Percentiles rank a stretch among this genome's conserved stretches.
phyloP scores from a whole-genome alignment of 2,113 vertebrate species.

The Cochlearius cochlearius region DNA sequence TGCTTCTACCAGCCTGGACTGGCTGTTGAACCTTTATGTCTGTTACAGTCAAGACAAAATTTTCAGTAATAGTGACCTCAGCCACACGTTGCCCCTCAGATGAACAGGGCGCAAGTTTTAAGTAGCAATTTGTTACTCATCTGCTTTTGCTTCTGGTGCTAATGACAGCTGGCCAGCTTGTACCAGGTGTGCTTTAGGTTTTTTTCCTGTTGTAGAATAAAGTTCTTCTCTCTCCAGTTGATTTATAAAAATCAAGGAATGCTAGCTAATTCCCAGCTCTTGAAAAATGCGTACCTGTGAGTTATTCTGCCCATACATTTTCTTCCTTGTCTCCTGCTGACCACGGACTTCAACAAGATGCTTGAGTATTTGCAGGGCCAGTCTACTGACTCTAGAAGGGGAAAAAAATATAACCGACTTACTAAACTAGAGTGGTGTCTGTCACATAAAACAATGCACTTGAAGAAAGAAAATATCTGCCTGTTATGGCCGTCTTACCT shows the following conservation, averaged over 20 bases:
- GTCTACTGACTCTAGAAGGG: background rate
- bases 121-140: background rate
- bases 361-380: background rate
- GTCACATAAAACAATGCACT: background rate
- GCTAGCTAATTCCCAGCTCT: background rate
- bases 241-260: background rate
- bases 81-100: background rate
- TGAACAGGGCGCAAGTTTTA: background rate
- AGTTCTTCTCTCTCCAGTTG: background rate
- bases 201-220: background rate
- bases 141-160: background rate
- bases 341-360: background rate
- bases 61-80: background rate
- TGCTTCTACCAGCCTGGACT: background rate
- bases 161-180: background rate
- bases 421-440: background rate
- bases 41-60: background rate
- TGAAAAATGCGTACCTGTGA: background rate
- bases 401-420: background rate
- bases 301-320: background rate
- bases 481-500: background rate
- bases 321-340: background rate
- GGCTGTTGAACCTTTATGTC: background rate
- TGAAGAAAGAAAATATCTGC: background rate
- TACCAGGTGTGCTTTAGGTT: background rate